Base-by-base conservation (phyloP, 2,888 invertebrate genomes). In the Parnassius mnemosyne region DNA sequence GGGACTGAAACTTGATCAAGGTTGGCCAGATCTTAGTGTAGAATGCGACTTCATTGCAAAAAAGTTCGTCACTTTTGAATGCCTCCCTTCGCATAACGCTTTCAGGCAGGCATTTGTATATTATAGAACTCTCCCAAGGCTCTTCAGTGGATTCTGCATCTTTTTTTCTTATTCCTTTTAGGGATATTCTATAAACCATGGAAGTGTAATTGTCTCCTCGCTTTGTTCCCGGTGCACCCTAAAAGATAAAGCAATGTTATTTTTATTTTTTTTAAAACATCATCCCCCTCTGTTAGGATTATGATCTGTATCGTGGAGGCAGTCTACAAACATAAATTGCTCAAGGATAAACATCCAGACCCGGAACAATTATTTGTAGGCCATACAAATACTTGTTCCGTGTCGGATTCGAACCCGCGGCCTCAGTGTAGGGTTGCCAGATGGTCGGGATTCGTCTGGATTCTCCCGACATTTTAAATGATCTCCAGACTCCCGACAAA, bases 161-260 rank as follows among this genome's bases (percentile, higher is more conserved):
- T 44, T 78, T 75, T 62, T 84, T 85, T 13, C 79, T 80, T 5
- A 71, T 70, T 0, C 95, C 95, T 69, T 92, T 93, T 3, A 94
- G 81, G 1, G 92, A 86, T 61, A 95, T 90, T 12, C 95, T 92
- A 80, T 95, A 95, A 9, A 95, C 87, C 91, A 94, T 94, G 10
- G 95, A 95, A 0, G 95, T 95, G 75, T 95, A 95, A 79, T 95
- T 95, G 74, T 95, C 95, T 0, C 95, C 95, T 58, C 95, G 89
- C 63, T 94, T 94, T 0, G 95, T 94, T n/a, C 95, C 95, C 3
- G 93, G 94, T 13, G 94, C 93, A 65, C 94, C 93, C 93, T 95
- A 68, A 20, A 66, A 60, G 25, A 41, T 50, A 44, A 5, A 34
- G 34, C 34, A 34, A 34, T 7, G 34, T 34, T 34, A 34, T 34